phyloP scores from a whole-genome alignment of 2,113 vertebrate species.

The Hypomesus transpacificus region DNA sequence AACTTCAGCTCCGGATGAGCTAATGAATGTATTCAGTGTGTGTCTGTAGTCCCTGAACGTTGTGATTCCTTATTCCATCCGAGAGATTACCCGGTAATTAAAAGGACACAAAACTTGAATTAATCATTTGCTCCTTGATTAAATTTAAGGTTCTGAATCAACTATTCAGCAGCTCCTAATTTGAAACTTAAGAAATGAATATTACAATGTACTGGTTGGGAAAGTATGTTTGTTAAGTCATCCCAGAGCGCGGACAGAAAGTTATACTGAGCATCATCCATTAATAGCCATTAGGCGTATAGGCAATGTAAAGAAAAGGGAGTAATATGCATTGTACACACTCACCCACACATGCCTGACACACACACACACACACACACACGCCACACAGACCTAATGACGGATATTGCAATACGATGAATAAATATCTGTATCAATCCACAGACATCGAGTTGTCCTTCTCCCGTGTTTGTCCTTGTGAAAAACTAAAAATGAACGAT shows the following conservation, averaged over 20 bases:
- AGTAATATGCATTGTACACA: no score
- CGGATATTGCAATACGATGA: neutral
- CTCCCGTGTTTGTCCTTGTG: constrained; percentile 27
- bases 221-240: neutral
- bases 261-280: neutral
- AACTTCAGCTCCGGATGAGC: constrained; percentile 41
- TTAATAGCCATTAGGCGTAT: no score
- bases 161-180: constrained; percentile 46
- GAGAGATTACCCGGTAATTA: constrained; percentile 63
- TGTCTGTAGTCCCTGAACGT: constrained; percentile 39
- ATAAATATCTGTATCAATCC: constrained; percentile 38
- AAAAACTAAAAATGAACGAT: constrained; percentile 45
- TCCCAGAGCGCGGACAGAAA: neutral
- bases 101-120: constrained; percentile 62
- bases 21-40: constrained; percentile 46
- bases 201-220: constrained; percentile 12
- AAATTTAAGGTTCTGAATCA: constrained; percentile 48
- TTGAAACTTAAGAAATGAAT: constrained; percentile 36
- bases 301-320: no score
- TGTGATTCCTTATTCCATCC: constrained; percentile 50
- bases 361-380: constrained; percentile 13
- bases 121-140: constrained; percentile 48
- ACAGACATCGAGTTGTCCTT: neutral
- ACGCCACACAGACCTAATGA: constrained; percentile 4
- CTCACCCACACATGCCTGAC: neutral